Base-by-base conservation (phyloP, 2,113 vertebrate genomes). In the Cebidichthys violaceus region DNA sequence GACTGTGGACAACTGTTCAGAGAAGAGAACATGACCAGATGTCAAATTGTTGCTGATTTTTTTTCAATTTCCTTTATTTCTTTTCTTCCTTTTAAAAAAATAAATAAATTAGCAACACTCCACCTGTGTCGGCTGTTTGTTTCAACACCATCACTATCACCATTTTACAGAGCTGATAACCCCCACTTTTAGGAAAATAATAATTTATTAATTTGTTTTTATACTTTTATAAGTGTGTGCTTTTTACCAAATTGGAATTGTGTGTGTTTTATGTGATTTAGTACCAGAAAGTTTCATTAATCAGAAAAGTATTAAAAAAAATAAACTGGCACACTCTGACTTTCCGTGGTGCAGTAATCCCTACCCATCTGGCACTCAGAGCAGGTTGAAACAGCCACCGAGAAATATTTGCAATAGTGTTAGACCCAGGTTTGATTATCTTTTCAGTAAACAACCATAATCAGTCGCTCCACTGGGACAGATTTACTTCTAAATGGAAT, bases 1-100 rank as follows among this genome's bases (percentile, higher is more conserved):
- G 93, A 94, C 92, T 92, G 89, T 82, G 87, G 92, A 94, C 93
- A 94, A 94, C 92, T 94, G 93, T 94, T 93, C 89, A 88, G 86
- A 82, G 92, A 94, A 91, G 85, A 89, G 87, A 92, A 92, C 86
- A 87, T 67, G 84, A 91, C 91, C 91, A 93, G 92, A 94, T 94
- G 92, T 94, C 93, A 92, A 83, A 89, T 85, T 90, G 87, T 92
- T 90, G 86, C 80, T 86, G 86, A 15, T 59, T 59, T 78, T 50
- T 81, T 87, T 88, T 65, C 33, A n/a, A 20, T 80, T 64, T 75
- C 55, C 14, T 66, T 61, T 41, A 41, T 76, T 81, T 75, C 4
- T 55, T 68, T 29, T 50, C 22, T 20, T 11, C 27, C 20, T 61
- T 57, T 62, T 43, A 55, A 20, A 65, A 47, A 75, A 27, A 47